phyloP scores from a whole-genome alignment of 2,888 invertebrate species.

The Tortricodes alternella region DNA sequence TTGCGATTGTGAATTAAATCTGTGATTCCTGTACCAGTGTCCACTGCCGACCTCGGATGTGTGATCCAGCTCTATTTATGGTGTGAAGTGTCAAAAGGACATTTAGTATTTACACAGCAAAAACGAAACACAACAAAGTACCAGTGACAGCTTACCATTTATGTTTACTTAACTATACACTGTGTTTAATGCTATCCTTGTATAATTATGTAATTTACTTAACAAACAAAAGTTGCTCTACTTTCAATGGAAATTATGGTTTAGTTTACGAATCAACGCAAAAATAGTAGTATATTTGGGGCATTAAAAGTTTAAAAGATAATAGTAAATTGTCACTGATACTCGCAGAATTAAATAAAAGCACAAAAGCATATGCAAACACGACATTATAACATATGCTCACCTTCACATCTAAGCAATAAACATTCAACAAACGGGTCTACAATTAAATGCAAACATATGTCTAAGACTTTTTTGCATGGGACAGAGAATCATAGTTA shows the following conservation, averaged over 20 bases:
- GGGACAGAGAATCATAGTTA: neutral
- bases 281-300: neutral
- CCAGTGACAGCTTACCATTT: conserved; percentile 49
- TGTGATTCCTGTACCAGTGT: conserved; percentile 86
- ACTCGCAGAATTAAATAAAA: conserved; percentile 40
- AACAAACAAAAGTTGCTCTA: no score
- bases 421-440: conserved; percentile 12
- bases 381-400: conserved; percentile 33
- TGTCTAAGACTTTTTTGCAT: neutral
- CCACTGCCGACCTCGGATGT: conserved; percentile 82
- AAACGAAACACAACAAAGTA: conserved; percentile 66
- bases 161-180: neutral
- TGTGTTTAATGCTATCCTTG: neutral
- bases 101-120: conserved; percentile 80
- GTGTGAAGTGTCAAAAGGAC: conserved; percentile 71
- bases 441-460: neutral
- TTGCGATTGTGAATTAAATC: conserved; percentile 84
- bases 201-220: no score
- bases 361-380: conserved; percentile 36
- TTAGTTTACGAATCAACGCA: no score
- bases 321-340: conserved; percentile 37
- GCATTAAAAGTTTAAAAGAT: neutral
- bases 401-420: conserved; percentile 21
- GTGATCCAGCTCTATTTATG: conserved; percentile 80
- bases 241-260: no score